A percentile compares a stretch with the other conserved stretches of the same genome.
These are phyloP conservation scores for Pangasianodon hypophthalmus DNA, from an alignment of 2,113 vertebrate species.

Conservation along the genomic window DNA sequence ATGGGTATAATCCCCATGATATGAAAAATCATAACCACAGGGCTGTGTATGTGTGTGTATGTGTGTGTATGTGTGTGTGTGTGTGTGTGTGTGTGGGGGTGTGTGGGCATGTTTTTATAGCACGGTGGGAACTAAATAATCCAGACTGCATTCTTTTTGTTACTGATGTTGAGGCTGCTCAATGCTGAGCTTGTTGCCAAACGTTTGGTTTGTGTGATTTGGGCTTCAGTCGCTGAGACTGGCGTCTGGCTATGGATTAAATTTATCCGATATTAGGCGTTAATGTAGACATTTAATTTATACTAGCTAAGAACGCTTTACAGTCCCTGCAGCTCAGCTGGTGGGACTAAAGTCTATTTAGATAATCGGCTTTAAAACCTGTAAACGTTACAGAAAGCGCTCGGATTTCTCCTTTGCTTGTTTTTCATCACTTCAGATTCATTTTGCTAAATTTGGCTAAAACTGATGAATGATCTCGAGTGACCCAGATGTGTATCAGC, in stretches of 20 bases:
- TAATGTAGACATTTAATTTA: not conserved
- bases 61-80: not conserved
- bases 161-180: not conserved
- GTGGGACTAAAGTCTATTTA: not conserved
- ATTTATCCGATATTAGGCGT: not conserved
- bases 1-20: conserved; percentile 63
- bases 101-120: not conserved
- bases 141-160: not conserved
- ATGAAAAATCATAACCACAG: conserved; percentile 53
- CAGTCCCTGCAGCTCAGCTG: not conserved
- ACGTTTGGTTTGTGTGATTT: not conserved
- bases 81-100: not conserved
- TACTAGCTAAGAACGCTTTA: not conserved
- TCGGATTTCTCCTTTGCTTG: not conserved
- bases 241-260: not conserved
- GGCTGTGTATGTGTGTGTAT: not conserved
- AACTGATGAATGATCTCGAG: not conserved
- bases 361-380: not conserved
- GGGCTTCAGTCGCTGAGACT: not conserved
- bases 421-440: not conserved
- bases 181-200: not conserved
- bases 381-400: not conserved
- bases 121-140: not conserved
- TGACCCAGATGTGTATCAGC: not conserved
- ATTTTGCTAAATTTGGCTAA: not conserved